Percentiles rank a stretch among this genome's conserved stretches.
These are phyloP conservation scores for Coregonus clupeaformis DNA, from an alignment of 2,113 vertebrate genomes.

Conservation along the genomic window DNA sequence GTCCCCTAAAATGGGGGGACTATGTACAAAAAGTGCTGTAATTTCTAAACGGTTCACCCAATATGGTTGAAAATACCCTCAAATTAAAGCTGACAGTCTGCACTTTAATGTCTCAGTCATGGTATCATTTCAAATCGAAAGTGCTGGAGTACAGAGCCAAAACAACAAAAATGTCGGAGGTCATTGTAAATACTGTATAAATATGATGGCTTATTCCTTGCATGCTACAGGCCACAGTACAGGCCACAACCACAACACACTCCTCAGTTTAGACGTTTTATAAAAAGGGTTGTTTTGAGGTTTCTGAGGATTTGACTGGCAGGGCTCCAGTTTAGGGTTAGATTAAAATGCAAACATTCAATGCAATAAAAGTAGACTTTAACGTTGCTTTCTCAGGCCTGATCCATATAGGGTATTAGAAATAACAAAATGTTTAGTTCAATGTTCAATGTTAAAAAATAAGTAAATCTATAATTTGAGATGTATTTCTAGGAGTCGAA, in stretches of 20 bases:
- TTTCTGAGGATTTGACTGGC: constrained; percentile 35
- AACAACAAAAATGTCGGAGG: too few species aligned
- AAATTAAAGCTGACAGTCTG: too few species aligned
- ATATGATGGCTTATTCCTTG: constrained; percentile 37
- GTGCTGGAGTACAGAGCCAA: too few species aligned
- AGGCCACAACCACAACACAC: neutral
- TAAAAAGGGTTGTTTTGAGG: constrained; percentile 17
- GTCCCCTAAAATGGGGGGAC: too few species aligned
- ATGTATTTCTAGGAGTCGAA: neutral
- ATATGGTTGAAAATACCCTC: too few species aligned
- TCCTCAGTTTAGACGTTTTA: constrained; percentile 32
- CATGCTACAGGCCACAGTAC: neutral
- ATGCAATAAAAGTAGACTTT: constrained; percentile 1
- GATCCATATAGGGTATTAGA: neutral
- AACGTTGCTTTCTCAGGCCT: constrained; percentile 3
- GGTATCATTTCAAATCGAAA: too few species aligned
- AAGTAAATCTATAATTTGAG: neutral
- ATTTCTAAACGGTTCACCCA: too few species aligned
- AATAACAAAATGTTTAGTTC: constrained; percentile 6
- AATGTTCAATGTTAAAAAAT: constrained; percentile 2
- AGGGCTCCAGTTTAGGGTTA: constrained; percentile 22
- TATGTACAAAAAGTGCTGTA: too few species aligned
- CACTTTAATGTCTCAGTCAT: too few species aligned
- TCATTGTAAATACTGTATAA: constrained; percentile 10
- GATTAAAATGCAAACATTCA: constrained; percentile 14